A percentile compares a stretch with the other conserved stretches of the same genome.
phyloP scores from a whole-genome alignment of 2,113 vertebrate genomes.

The Leptosomus discolor region DNA sequence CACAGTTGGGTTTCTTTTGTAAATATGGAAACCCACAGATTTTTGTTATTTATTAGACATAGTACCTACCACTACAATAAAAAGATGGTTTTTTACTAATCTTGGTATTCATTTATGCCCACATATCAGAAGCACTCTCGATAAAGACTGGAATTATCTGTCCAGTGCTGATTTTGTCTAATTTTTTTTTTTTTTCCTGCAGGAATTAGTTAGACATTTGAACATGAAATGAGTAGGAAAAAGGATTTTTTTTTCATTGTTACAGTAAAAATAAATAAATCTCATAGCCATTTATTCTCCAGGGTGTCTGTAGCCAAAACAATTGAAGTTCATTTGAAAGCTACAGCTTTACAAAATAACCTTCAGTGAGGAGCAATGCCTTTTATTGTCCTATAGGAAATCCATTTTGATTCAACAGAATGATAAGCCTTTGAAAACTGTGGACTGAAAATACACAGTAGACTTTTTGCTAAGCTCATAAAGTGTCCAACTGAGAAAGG shows the following conservation, averaged over 20 bases:
- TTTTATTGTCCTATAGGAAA: conserved; percentile 27
- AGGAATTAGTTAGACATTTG: background rate
- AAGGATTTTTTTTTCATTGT: background rate
- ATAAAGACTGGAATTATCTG: background rate
- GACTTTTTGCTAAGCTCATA: background rate
- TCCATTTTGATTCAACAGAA: background rate
- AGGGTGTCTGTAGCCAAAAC: background rate
- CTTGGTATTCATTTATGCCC: background rate
- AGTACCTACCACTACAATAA: background rate
- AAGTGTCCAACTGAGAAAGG: background rate
- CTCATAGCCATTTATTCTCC: background rate
- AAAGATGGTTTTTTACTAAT: background rate
- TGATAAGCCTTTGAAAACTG: conserved; percentile 32
- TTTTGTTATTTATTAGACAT: background rate
- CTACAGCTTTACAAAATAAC: conserved; percentile 4
- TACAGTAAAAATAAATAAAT: background rate
- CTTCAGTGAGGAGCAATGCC: background rate
- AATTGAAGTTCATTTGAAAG: background rate
- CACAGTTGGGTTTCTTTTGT: background rate
- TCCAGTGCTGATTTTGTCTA: background rate
- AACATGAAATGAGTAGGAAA: background rate
- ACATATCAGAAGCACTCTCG: accelerated
- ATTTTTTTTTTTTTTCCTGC: background rate
- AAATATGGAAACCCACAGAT: background rate
- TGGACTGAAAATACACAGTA: background rate